phyloP scores from a whole-genome alignment of 2,888 invertebrate genomes.

The Hermaeophaga mercurialis region DNA sequence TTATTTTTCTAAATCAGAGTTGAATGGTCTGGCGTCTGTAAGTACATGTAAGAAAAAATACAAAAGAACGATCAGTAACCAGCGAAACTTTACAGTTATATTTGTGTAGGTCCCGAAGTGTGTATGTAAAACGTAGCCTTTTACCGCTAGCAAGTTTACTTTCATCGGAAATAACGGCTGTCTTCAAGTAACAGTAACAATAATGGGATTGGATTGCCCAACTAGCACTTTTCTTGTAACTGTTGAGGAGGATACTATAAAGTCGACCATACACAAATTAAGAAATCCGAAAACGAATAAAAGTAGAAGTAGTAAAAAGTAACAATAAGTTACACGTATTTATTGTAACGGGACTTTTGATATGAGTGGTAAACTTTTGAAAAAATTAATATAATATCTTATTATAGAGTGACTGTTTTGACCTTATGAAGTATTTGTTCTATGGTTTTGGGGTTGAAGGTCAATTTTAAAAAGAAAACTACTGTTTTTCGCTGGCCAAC shows the following conservation, averaged over 20 bases:
- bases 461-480: too few relatives aligned
- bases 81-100: slow-evolving; percentile 28
- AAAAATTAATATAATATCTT: too few relatives aligned
- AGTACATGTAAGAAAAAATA: not conserved
- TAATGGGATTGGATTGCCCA: slow-evolving; percentile 43
- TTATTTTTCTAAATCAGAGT: too few relatives aligned
- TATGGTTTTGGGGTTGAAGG: too few relatives aligned
- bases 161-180: slow-evolving; percentile 43
- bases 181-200: slow-evolving; percentile 39
- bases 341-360: too few relatives aligned
- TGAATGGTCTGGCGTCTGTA: slow-evolving; percentile 24
- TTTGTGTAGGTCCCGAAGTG: slow-evolving; percentile 34
- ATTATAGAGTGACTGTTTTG: too few relatives aligned
- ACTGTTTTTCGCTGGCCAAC: too few relatives aligned
- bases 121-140: slow-evolving; percentile 35
- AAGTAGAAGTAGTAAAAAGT: too few relatives aligned
- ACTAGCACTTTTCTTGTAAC: slow-evolving; percentile 45
- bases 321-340: too few relatives aligned
- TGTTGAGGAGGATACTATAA: slow-evolving; percentile 30
- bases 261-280: not conserved
- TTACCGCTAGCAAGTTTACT: slow-evolving; percentile 46
- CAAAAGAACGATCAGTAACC: slow-evolving; percentile 5
- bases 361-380: too few relatives aligned
- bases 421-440: too few relatives aligned
- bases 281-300: too few relatives aligned